phyloP scores from a whole-genome alignment of 2,888 invertebrate genomes.

The Scaptomyza polygonia region DNA sequence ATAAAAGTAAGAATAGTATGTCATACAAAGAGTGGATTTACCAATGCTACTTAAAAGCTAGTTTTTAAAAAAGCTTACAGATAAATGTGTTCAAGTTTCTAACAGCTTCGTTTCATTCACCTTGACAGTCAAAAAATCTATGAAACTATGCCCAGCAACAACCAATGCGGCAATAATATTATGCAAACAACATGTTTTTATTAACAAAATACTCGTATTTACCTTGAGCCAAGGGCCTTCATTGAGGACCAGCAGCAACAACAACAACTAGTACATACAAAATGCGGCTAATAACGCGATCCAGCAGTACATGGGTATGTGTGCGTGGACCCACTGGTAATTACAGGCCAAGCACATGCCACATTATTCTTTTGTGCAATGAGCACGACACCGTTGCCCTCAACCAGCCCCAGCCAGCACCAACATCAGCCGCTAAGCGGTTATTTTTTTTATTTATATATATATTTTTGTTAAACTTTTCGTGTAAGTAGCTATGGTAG shows the following conservation, averaged over 20 bases:
- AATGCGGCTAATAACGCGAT: conserved; percentile 72
- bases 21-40: background rate
- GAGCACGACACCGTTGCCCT: conserved; percentile 59
- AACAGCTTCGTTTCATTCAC: conserved; percentile 26
- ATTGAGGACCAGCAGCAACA: conserved; percentile 33
- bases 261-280: conserved; percentile 40
- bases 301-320: conserved; percentile 12
- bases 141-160: conserved; percentile 24
- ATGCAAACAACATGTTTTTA: conserved; percentile 68
- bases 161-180: conserved; percentile 35
- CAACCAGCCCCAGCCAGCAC: conserved; percentile 14
- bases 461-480: background rate
- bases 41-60: conserved; percentile 12
- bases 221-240: conserved; percentile 73
- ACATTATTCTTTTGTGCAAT: conserved; percentile 80
- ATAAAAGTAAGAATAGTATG: background rate
- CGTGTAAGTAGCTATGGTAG: conserved; percentile 53
- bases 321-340: conserved; percentile 57
- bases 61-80: conserved; percentile 23
- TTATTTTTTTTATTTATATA: conserved; percentile 26
- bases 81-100: conserved; percentile 28
- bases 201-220: conserved; percentile 48
- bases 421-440: conserved; percentile 40
- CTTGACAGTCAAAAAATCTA: conserved; percentile 60
- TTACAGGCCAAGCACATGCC: conserved; percentile 74